Evolutionary conservation across 2,888 invertebrate genomes (phyloP), one percentile per base, ranked within the genome.

Genomic region (Petrolisthes cinctipes): DNA sequence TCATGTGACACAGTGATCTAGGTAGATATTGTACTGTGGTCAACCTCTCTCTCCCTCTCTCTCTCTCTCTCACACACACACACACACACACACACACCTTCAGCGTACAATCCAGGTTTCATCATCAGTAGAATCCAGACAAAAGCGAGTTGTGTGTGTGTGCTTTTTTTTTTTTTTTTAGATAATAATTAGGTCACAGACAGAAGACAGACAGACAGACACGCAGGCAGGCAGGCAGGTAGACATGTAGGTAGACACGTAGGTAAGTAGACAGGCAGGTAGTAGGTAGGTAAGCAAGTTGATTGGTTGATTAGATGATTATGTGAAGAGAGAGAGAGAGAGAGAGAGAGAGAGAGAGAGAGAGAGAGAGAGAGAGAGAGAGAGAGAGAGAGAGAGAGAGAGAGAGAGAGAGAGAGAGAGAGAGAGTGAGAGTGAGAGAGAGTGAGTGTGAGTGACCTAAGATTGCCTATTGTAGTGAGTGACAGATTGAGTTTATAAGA

Each of bases 341-440:
- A 11, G n/a, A 56, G 81, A 56, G 57, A 57, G 20, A 57, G 17
- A 81, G 54, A 54, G 79, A 79, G 11, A 79, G 54, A 81, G 51
- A 82, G 37, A 68, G 82, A 66, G 66, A 37, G 57, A 61, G 61
- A 9, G 61, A 61, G 11, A 61, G 66, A 61, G 51, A 23, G 51
- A 61, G 81, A 23, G 61, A 81, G 23, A 51, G 51, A 11, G 37
- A 51, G 51, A 14, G 7, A 5, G 7, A 51, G 9, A 4, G 23
- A 51, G 7, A 51, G 51, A 17, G 37, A 17, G 17, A 51, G 11
- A 51, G 11, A 14, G 51, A 9, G 76, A 76, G 51, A 11, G 53
- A 11, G 37, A 51, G 17, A 76, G 37, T 4, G 17, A 11, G 37
- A 51, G 17, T 2, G 17, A 17, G 51, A 17, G 17, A 17, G 14